Base-by-base conservation (phyloP, 2,113 vertebrate genomes). In the Climacteris rufus region DNA sequence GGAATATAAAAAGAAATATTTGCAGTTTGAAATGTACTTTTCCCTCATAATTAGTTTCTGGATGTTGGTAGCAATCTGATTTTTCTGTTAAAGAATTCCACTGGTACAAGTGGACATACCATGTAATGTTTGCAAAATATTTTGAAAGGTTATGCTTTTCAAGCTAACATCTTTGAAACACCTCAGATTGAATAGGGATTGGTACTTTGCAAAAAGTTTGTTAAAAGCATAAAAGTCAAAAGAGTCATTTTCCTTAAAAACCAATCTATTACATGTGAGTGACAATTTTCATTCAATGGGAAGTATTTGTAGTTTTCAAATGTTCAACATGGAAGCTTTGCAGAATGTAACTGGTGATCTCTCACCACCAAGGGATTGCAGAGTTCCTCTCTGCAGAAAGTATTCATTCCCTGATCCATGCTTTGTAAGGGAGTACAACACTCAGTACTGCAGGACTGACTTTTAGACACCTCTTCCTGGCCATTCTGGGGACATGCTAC, bases 11-110 rank as follows among this genome's bases (percentile, higher is more conserved):
- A 92, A 69, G n/a, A 31, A 84, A 63, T 87, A 94, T 71, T 69
- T 91, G 59, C 69, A 40, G 40, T 87, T 82, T 71, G 47, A 78
- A 68, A 83, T 87, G 57, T 57, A 89, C 59, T 83, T 94, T 94
- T 35, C 40, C 60, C 6, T 96, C 64, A 82, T 94, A 97, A 94
- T 96, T 93, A 94, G 87, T 84, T 92, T 94, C 59, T 91, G 64
- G 7, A 76, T 94, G 52, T 88, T 93, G 39, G 30, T 92, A 97
- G 47, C 39, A 81, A 95, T 95, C 78, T 87, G 33, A 60, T 91
- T 96, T 96, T 96, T 93, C 83, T n/a, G 68, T 87, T 70, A 57
- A 70, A 69, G 61, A 65, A 93, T 95, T 80, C 80, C 63, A 74
- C 28, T 66, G 70, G 33, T 91, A 70, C 13, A 57, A 86, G 40